These are phyloP conservation scores for Chaetodon auriga DNA, from an alignment of 2,113 vertebrate genomes.

Conservation along the genomic window DNA sequence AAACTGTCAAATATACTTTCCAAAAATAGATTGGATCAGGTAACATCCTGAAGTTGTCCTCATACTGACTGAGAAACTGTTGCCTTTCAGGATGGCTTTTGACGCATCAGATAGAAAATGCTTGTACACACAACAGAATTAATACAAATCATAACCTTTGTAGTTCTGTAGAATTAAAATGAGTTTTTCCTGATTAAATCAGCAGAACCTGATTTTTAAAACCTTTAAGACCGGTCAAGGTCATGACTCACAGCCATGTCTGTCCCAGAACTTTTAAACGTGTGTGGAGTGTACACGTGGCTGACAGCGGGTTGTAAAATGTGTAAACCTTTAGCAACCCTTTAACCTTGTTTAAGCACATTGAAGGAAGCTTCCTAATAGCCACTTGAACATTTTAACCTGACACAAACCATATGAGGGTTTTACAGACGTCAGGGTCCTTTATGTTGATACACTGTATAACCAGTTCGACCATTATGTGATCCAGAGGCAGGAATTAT, in stretches of 20 bases:
- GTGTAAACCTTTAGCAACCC: conserved; percentile 68
- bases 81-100: not conserved
- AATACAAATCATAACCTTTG: not conserved
- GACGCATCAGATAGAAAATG: not conserved
- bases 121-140: not conserved
- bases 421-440: conserved; percentile 16
- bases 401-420: conserved; percentile 72
- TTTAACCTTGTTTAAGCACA: conserved; percentile 67
- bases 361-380: conserved; percentile 77
- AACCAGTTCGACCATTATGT: conserved; percentile 8
- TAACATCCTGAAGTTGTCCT: not conserved
- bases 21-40: conserved; percentile 13
- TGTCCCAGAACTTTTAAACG: conserved; percentile 32
- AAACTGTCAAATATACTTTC: not conserved
- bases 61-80: not conserved
- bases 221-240: conserved; percentile 52
- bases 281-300: conserved; percentile 15
- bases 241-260: conserved; percentile 38
- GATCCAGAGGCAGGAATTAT: not conserved
- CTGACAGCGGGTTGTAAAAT: conserved; percentile 70
- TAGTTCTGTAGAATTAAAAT: not conserved
- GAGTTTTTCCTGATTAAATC: not conserved
- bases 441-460: not conserved
- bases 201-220: conserved; percentile 1
- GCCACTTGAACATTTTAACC: conserved; percentile 79